Percentiles rank a stretch among this genome's conserved stretches.
Conservation (phyloP, 2,888 invertebrate genomes). For the Polyommatus icarus region DNA sequence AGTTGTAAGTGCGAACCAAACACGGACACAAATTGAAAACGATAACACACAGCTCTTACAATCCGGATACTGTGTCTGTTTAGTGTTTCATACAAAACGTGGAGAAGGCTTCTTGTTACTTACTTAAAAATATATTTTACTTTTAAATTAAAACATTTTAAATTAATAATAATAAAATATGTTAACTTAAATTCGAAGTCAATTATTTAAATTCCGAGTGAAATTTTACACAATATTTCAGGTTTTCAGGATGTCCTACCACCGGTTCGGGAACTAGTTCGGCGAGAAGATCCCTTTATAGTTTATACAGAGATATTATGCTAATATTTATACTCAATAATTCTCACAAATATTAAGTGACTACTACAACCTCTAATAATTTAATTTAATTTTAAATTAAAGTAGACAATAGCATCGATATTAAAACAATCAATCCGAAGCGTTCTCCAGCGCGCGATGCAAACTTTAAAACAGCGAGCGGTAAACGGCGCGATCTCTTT, state of each 20-base stretch:
- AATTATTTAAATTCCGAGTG: no score
- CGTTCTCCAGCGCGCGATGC: slow-evolving; percentile 51
- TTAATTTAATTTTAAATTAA: not conserved
- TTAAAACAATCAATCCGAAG: slow-evolving; percentile 21
- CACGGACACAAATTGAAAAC: slow-evolving; percentile 26
- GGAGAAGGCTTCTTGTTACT: not conserved
- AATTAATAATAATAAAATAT: not conserved
- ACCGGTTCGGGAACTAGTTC: no score
- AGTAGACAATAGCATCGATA: not conserved
- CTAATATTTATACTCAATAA: no score
- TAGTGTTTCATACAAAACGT: not conserved
- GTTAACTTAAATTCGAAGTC: not conserved
- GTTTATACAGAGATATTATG: no score
- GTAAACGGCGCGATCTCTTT: slow-evolving; percentile 64
- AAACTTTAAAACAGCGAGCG: slow-evolving; percentile 61
- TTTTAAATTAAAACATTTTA: not conserved
- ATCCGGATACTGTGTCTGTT: slow-evolving; percentile 2
- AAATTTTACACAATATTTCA: no score
- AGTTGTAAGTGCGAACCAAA: not conserved
- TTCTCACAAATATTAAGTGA: no score
- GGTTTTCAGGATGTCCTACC: no score
- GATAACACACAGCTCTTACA: slow-evolving; percentile 24
- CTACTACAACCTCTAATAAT: not conserved
- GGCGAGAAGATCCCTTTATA: no score
- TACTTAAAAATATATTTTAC: no score